Percentiles rank a stretch among this genome's conserved stretches.
phyloP scores from a whole-genome alignment of 2,888 invertebrate species.

The Eubasilissa splendida region DNA sequence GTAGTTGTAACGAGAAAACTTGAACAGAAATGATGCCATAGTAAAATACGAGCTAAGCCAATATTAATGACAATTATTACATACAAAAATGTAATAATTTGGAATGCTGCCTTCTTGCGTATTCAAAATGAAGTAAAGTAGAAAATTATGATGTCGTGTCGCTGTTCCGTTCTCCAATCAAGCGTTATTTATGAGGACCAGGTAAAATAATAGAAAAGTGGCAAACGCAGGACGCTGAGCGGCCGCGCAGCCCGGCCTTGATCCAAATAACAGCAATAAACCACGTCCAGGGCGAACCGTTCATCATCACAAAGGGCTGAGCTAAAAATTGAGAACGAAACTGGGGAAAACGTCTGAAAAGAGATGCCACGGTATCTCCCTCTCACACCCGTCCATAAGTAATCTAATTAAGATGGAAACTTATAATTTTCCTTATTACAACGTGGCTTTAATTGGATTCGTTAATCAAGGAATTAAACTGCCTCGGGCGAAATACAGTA shows the following conservation, averaged over 20 bases:
- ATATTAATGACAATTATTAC: too few relatives aligned
- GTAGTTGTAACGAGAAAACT: too few relatives aligned
- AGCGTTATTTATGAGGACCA: too few relatives aligned
- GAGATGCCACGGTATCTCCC: slow-evolving; percentile 9
- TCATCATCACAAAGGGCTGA: slow-evolving; percentile 45
- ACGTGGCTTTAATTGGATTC: slow-evolving; percentile 59
- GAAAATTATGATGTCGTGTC: too few relatives aligned
- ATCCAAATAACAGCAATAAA: slow-evolving; percentile 39
- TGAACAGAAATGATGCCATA: too few relatives aligned
- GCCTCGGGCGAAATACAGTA: slow-evolving; percentile 58
- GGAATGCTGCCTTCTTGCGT: too few relatives aligned
- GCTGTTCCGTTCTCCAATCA: too few relatives aligned
- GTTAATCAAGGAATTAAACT: slow-evolving; percentile 60
- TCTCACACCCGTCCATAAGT: slow-evolving; percentile 47
- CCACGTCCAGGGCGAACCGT: slow-evolving; percentile 46
- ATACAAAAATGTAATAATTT: too few relatives aligned
- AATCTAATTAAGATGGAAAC: slow-evolving; percentile 59
- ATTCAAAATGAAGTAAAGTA: too few relatives aligned
- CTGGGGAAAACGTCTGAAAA: slow-evolving; percentile 18
- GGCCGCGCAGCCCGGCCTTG: slow-evolving; percentile 8
- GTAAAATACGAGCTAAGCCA: too few relatives aligned
- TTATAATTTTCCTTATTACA: slow-evolving; percentile 60
- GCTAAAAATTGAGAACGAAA: slow-evolving; percentile 38
- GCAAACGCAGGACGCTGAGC: too few relatives aligned
- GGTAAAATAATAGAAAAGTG: too few relatives aligned